phyloP scores from a whole-genome alignment of 2,797 vertebrate species.

The Sitta carolinensis region DNA sequence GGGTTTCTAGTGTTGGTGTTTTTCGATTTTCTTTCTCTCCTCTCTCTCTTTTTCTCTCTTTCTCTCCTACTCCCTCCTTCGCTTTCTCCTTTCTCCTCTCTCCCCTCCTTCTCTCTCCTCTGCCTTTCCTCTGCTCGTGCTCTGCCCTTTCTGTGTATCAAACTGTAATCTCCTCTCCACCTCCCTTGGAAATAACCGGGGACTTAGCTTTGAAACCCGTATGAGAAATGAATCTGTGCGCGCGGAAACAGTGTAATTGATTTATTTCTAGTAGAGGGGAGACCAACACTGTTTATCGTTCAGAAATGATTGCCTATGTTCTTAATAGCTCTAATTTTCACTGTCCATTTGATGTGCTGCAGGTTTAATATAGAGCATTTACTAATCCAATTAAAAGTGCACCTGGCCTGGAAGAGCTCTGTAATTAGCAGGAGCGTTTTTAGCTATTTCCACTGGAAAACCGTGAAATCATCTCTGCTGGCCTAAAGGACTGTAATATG shows the following conservation, averaged over 20 bases:
- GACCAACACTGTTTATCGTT: conserved; percentile 34
- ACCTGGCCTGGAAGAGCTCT: conserved; percentile 68
- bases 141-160: neutral
- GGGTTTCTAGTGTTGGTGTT: rapidly evolving
- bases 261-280: conserved; percentile 42
- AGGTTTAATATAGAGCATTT: conserved; percentile 41
- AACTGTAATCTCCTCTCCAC: neutral
- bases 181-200: neutral
- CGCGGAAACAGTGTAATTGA: neutral
- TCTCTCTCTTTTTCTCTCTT: too few relatives aligned
- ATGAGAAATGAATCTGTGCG: neutral
- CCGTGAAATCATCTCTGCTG: conserved; percentile 64
- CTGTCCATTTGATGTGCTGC: conserved; percentile 48
- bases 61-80: too few relatives aligned
- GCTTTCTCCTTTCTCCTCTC: rapidly evolving
- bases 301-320: conserved; percentile 39
- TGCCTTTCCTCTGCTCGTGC: neutral
- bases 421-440: conserved; percentile 67
- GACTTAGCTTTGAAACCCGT: neutral
- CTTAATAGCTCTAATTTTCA: conserved; percentile 22
- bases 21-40: too few relatives aligned
- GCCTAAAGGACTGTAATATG: conserved; percentile 39
- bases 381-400: conserved; percentile 74
- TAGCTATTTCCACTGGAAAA: conserved; percentile 60
- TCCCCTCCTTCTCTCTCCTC: too few relatives aligned